Conservation (phyloP, 2,797 vertebrate genomes). For the Oryzias dopingdopingensis region DNA sequence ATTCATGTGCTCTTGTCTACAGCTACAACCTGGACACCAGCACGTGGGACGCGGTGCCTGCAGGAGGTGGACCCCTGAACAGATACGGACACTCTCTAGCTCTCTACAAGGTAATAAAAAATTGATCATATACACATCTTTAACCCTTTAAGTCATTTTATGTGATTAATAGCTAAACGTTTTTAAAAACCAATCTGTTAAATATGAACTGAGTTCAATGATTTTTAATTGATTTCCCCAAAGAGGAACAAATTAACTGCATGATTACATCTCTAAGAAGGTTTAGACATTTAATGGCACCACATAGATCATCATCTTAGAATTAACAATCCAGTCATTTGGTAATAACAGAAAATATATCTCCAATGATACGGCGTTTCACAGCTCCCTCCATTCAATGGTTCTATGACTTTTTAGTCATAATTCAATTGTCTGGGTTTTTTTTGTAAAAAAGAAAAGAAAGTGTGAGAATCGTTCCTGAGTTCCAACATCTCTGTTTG, state of each 20-base stretch:
- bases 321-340: not conserved
- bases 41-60: conserved; percentile 85
- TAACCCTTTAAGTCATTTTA: too few relatives aligned
- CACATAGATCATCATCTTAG: rapidly evolving
- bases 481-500: too few relatives aligned
- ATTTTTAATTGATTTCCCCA: not conserved
- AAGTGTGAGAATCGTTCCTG: too few relatives aligned
- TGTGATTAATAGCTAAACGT: too few relatives aligned
- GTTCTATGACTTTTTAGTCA: too few relatives aligned
- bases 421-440: too few relatives aligned
- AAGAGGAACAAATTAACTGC: not conserved
- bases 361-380: not conserved
- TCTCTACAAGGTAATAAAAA: conserved; percentile 80
- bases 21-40: conserved; percentile 88
- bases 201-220: not conserved
- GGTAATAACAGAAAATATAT: not conserved
- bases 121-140: not conserved
- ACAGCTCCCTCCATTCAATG: not conserved
- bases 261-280: not conserved
- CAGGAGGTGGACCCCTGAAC: conserved; percentile 81
- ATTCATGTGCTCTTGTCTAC: not conserved
- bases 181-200: too few relatives aligned
- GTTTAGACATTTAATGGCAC: not conserved
- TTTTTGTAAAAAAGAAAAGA: too few relatives aligned
- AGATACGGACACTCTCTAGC: conserved; percentile 89